A percentile compares a stretch with the other conserved stretches of the same genome.
Conservation (phyloP, 2,113 vertebrate species). For the Halichoerus grypus region DNA sequence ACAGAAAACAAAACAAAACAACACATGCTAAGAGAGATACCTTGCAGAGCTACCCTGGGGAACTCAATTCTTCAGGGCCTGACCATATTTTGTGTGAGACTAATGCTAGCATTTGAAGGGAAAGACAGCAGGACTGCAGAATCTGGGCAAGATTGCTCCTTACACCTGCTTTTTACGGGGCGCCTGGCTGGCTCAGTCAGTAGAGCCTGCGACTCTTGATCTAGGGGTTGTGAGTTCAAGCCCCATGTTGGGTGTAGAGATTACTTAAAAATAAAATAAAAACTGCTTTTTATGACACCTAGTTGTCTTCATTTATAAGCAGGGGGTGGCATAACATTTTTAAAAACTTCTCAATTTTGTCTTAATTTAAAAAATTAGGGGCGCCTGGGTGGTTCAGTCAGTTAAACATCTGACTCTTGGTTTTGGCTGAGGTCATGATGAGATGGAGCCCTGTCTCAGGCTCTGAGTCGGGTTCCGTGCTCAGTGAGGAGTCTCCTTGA, state of each 20-base stretch:
- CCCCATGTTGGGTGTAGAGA: not conserved
- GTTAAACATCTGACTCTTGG: not conserved
- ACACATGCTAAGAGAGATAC: not conserved
- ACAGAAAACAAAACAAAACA: not conserved
- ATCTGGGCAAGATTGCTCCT: not conserved
- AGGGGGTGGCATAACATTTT: not conserved
- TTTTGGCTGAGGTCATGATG: not conserved
- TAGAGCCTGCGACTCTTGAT: not conserved
- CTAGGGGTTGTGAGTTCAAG: not conserved
- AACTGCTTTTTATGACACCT: not conserved
- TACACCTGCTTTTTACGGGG: not conserved
- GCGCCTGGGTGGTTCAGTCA: not conserved
- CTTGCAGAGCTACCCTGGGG: not conserved
- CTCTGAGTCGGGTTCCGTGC: not conserved
- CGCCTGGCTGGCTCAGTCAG: not conserved
- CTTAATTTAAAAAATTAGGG: constrained; percentile 5
- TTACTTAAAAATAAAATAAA: not conserved
- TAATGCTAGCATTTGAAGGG: constrained; percentile 2
- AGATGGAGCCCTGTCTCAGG: not conserved
- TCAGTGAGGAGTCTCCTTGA: not conserved
- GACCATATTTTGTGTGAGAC: not conserved
- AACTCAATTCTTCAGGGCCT: not conserved
- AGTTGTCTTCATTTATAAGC: not conserved
- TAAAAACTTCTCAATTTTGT: constrained; percentile 6
- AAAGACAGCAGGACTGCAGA: not conserved